Conservation (phyloP, 1,140 invertebrate species). For the Leptopilina boulardi region DNA sequence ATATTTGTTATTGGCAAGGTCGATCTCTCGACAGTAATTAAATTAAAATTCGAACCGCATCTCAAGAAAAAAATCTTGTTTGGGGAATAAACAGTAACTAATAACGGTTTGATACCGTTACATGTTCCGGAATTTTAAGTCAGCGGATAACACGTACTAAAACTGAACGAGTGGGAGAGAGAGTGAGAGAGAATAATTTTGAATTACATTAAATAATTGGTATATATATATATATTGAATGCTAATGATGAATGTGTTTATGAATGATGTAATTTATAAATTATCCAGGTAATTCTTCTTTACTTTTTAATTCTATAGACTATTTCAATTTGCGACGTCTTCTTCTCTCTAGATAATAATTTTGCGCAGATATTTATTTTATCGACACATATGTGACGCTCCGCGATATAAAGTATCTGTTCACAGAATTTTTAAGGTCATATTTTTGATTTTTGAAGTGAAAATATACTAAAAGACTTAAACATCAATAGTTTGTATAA, state of each 20-base stretch:
- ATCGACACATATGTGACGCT: no score
- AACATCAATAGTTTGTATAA: no score
- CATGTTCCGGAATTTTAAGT: conserved; percentile 24
- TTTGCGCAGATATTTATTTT: no score
- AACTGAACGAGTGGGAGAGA: conserved; percentile 24
- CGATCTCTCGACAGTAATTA: background rate
- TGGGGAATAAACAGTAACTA: conserved; percentile 17
- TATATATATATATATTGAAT: background rate
- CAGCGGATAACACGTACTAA: background rate
- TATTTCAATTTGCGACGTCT: no score
- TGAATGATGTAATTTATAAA: background rate
- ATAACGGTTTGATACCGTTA: conserved; percentile 30
- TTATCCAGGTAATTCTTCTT: background rate
- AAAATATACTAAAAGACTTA: no score
- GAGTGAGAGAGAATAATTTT: conserved; percentile 7
- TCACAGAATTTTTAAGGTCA: no score
- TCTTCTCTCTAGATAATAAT: no score
- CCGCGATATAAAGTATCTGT: no score
- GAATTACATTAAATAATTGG: conserved; percentile 9
- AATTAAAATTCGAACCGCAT: conserved; percentile 11
- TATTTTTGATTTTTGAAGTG: no score
- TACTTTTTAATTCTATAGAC: no score
- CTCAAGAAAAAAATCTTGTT: background rate
- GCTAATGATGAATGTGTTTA: background rate
- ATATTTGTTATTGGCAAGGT: background rate